These are phyloP conservation scores for Aegotheles bennettii DNA, from an alignment of 2,113 vertebrate genomes.

Conservation along the genomic window DNA sequence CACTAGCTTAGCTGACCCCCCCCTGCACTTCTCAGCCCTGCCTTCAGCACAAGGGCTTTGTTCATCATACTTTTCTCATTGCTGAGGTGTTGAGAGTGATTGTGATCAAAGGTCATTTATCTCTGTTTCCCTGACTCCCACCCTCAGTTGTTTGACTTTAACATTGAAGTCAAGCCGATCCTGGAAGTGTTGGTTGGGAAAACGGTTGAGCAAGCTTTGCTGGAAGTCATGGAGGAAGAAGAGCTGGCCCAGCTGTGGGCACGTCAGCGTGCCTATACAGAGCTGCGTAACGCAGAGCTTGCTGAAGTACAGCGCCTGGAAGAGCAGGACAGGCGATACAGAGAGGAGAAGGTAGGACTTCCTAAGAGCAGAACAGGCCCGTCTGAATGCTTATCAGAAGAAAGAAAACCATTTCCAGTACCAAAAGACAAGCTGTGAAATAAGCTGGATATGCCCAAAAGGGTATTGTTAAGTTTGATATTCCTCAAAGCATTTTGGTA, in stretches of 20 bases:
- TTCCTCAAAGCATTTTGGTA: neutral
- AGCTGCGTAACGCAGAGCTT: slow-evolving; percentile 79
- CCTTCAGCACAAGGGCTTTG: neutral
- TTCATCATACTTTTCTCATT: neutral
- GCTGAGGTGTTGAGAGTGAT: neutral
- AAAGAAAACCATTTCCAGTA: neutral
- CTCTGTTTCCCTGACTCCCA: neutral
- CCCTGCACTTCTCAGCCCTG: neutral
- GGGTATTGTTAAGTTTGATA: neutral
- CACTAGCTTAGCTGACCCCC: too few species aligned
- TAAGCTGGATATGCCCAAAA: neutral
- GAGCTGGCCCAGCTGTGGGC: slow-evolving; percentile 82
- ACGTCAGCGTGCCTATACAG: slow-evolving; percentile 74
- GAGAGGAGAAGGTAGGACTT: slow-evolving; percentile 51
- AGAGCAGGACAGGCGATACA: slow-evolving; percentile 83
- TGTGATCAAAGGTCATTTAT: neutral
- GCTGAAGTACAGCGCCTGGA: slow-evolving; percentile 88
- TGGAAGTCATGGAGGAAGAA: slow-evolving; percentile 95
- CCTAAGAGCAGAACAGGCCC: neutral
- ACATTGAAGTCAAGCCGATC: slow-evolving; percentile 87
- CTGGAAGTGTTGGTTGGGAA: slow-evolving; percentile 92
- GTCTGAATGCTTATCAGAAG: neutral
- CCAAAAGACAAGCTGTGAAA: neutral
- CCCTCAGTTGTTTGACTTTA: slow-evolving; percentile 91
- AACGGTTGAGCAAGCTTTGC: slow-evolving; percentile 87